Conservation (phyloP, 2,113 vertebrate genomes). For the Danionella cerebrum region DNA sequence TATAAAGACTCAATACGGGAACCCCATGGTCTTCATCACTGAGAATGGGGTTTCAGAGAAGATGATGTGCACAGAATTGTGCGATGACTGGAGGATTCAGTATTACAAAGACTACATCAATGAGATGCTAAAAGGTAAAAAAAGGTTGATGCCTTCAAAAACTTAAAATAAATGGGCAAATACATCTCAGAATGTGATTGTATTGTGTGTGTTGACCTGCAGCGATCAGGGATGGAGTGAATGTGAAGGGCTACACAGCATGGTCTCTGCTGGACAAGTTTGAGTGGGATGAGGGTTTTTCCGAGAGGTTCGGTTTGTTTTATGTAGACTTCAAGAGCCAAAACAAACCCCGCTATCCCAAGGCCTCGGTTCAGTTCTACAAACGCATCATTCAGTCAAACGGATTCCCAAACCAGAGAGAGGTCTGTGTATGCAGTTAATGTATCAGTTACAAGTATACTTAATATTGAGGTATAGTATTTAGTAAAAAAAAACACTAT, state of each 20-base stretch:
- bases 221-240: conserved; percentile 86
- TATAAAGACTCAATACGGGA: conserved; percentile 82
- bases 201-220: conserved; percentile 17
- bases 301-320: conserved; percentile 83
- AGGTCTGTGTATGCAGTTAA: conserved; percentile 59
- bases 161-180: too few species aligned
- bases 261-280: conserved; percentile 92
- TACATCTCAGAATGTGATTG: too few species aligned
- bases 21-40: conserved; percentile 81
- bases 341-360: conserved; percentile 82
- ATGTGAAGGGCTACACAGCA: conserved; percentile 80
- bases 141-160: too few species aligned
- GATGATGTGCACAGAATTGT: conserved; percentile 71
- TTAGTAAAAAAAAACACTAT: too few species aligned
- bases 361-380: conserved; percentile 83
- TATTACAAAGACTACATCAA: conserved; percentile 85
- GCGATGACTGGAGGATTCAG: conserved; percentile 84
- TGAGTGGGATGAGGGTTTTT: conserved; percentile 89
- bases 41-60: conserved; percentile 87
- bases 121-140: conserved; percentile 92
- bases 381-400: conserved; percentile 78
- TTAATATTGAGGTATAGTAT: too few species aligned
- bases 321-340: conserved; percentile 78
- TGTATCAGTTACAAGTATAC: not conserved
- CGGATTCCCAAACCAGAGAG: conserved; percentile 80